A percentile compares a stretch with the other conserved stretches of the same genome.
Conservation (phyloP, 2,797 vertebrate species). For the Mus spretus region DNA sequence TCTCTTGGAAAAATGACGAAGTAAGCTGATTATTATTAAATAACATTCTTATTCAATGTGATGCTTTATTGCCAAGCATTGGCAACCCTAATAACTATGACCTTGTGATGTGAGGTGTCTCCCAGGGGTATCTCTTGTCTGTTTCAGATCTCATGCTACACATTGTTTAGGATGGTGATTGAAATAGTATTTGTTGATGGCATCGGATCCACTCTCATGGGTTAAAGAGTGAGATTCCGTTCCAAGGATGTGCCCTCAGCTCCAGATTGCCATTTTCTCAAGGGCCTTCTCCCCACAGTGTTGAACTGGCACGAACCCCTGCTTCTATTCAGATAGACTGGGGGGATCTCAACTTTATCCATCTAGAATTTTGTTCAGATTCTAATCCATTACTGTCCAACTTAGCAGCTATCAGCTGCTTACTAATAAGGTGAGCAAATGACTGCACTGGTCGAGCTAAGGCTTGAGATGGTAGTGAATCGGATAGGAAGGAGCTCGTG, state of each 20-base stretch:
- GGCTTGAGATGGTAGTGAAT: neutral
- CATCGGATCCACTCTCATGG: neutral
- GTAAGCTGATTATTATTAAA: slow-evolving; percentile 70
- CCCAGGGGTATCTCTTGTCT: slow-evolving; percentile 49
- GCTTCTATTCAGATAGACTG: slow-evolving; percentile 6
- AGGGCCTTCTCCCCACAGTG: neutral
- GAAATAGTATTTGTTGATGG: neutral
- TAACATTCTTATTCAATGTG: slow-evolving; percentile 16
- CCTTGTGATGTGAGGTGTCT: slow-evolving; percentile 71
- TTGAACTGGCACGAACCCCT: neutral
- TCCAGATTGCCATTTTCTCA: neutral
- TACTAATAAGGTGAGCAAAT: slow-evolving; percentile 37
- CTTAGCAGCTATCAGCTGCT: neutral
- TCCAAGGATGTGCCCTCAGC: neutral
- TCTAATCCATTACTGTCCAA: neutral
- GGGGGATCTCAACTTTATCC: neutral
- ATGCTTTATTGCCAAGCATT: slow-evolving; percentile 24
- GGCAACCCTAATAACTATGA: slow-evolving; percentile 59
- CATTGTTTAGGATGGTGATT: neutral
- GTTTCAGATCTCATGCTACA: neutral
- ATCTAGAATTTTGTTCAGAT: neutral
- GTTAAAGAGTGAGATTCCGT: neutral
- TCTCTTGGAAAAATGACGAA: slow-evolving; percentile 63
- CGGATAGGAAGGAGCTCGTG: neutral
- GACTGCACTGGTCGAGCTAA: neutral